Percentiles rank a stretch among this genome's conserved stretches.
Evolutionary conservation across 2,113 vertebrate species (phyloP).

Genomic region (Cercopithecus mona): DNA sequence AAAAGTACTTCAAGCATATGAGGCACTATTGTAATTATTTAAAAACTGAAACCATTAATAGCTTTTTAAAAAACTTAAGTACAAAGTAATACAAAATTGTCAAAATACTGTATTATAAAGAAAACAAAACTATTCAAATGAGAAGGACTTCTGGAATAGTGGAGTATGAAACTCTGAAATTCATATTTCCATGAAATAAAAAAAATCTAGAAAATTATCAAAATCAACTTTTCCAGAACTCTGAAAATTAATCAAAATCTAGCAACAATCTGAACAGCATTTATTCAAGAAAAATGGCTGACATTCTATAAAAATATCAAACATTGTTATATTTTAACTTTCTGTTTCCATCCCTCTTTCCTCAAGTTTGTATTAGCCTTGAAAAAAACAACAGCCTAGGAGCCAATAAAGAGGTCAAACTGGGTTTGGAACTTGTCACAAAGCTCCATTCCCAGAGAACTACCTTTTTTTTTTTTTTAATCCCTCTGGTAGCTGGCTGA

Average conservation of each 20-base stretch:
- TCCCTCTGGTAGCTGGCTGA: background rate
- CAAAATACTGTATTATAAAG: background rate
- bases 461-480: background rate
- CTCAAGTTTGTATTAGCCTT: background rate
- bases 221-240: slow-evolving; percentile 8
- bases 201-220: background rate
- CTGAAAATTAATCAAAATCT: background rate
- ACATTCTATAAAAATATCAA: background rate
- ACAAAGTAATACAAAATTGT: background rate
- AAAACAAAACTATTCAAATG: background rate
- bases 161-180: background rate
- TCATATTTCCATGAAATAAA: background rate
- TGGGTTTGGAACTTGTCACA: background rate
- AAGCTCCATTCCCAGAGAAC: background rate
- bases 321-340: background rate
- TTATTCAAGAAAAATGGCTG: background rate
- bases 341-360: background rate
- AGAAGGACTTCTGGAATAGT: background rate
- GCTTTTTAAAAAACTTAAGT: background rate
- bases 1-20: background rate
- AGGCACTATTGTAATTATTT: background rate
- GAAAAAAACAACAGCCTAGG: background rate
- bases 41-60: background rate
- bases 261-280: background rate
- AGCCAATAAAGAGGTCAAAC: background rate